These are phyloP conservation scores for Cryptoblepharus egeriae DNA, from an alignment of 2,797 vertebrate species.

Conservation along the genomic window DNA sequence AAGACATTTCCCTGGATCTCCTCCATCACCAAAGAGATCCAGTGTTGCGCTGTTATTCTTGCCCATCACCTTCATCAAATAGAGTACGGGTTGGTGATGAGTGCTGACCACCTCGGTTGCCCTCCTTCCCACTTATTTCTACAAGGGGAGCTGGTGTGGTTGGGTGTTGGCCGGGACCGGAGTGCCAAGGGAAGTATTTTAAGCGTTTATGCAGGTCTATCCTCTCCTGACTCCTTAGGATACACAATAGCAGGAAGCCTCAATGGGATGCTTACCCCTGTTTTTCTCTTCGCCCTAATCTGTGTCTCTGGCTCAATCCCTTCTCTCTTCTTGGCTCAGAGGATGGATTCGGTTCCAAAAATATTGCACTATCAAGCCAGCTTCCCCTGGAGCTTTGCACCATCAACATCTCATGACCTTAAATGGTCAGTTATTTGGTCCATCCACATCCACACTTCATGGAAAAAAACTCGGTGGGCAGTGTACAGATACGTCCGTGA, in stretches of 20 bases:
- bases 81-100: neutral
- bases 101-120: neutral
- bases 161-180: neutral
- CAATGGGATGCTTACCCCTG: constrained; percentile 1
- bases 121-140: neutral
- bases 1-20: neutral
- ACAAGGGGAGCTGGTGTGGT: neutral
- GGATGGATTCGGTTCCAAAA: neutral
- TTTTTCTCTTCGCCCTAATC: neutral
- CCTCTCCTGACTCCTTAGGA: neutral
- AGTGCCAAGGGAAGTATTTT: constrained; percentile 6
- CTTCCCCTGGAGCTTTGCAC: no score
- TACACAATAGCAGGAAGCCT: constrained; percentile 25
- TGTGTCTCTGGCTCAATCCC: neutral
- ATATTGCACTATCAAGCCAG: no score
- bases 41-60: neutral
- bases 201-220: constrained; percentile 30
- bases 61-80: neutral
- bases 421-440: no score
- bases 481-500: no score
- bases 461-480: no score
- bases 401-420: neutral
- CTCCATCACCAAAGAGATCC: neutral
- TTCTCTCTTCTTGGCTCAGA: neutral
- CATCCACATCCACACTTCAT: no score